Conservation (phyloP, 2,113 vertebrate genomes). For the Egretta garzetta region DNA sequence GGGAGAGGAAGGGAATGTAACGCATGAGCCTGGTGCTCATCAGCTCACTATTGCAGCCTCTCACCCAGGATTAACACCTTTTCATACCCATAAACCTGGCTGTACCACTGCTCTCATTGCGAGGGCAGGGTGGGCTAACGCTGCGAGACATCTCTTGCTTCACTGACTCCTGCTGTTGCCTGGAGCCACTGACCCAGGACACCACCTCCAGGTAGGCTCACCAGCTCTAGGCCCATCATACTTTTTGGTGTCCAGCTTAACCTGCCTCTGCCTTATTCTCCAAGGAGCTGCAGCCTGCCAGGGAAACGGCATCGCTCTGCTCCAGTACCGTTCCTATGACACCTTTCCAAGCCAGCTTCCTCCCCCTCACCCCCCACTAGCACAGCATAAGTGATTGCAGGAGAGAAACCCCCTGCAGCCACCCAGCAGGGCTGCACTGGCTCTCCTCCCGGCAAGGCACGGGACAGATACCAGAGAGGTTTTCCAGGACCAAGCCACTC, state of each 20-base stretch:
- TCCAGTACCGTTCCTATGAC: rapidly evolving
- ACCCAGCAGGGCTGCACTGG: too few relatives aligned
- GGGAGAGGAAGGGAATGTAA: not conserved
- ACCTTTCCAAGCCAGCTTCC: not conserved
- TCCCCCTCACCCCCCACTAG: not conserved
- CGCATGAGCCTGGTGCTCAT: not conserved
- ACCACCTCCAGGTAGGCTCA: rapidly evolving
- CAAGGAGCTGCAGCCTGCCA: not conserved
- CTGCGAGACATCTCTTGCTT: not conserved
- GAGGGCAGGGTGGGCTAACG: rapidly evolving
- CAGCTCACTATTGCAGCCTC: not conserved
- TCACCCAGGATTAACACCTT: not conserved
- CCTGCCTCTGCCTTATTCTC: not conserved
- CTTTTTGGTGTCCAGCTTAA: not conserved
- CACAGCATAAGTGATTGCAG: rapidly evolving
- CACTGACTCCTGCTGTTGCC: not conserved
- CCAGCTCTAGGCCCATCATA: rapidly evolving
- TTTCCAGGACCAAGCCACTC: rapidly evolving
- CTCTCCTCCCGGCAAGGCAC: not conserved
- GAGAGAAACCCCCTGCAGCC: not conserved
- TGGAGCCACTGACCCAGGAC: not conserved
- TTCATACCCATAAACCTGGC: not conserved
- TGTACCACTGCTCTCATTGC: rapidly evolving
- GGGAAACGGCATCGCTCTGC: rapidly evolving
- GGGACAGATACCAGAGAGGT: rapidly evolving